Conservation (phyloP, 2,113 vertebrate genomes). For the Rhinolophus sinicus region DNA sequence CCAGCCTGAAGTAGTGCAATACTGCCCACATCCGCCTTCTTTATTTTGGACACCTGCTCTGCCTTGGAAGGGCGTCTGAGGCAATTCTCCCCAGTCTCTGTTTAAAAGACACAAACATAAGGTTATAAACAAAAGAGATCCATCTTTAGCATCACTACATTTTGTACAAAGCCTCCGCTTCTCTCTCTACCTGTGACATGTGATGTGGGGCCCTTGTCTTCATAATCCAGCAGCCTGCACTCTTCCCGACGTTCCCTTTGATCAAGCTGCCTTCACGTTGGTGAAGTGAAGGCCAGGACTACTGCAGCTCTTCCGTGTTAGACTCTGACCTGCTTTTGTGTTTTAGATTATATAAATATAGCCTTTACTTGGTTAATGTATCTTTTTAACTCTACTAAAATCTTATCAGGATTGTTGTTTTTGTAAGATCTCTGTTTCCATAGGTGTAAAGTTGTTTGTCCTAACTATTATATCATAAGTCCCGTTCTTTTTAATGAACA, state of each 20-base stretch:
- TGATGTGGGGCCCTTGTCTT: background rate
- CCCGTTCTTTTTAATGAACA: background rate
- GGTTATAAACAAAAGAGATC: background rate
- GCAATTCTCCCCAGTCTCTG: background rate
- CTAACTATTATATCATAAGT: background rate
- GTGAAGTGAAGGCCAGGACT: background rate
- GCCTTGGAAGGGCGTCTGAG: background rate
- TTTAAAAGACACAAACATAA: background rate
- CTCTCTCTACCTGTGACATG: background rate
- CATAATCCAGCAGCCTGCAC: background rate
- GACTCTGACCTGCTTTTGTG: background rate
- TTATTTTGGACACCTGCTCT: background rate
- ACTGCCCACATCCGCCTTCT: background rate
- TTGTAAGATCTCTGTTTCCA: background rate
- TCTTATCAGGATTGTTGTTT: background rate
- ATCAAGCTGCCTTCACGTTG: background rate
- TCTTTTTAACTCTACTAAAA: background rate
- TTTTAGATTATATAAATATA: background rate
- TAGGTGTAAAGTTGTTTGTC: background rate
- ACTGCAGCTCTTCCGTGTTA: background rate
- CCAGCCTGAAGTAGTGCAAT: background rate
- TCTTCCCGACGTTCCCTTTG: background rate
- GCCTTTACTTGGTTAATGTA: background rate
- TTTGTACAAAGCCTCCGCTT: background rate
- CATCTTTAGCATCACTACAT: background rate